Percentiles rank a stretch among this genome's conserved stretches.
Conservation (phyloP, 2,888 invertebrate genomes). For the Zygaena filipendulae region DNA sequence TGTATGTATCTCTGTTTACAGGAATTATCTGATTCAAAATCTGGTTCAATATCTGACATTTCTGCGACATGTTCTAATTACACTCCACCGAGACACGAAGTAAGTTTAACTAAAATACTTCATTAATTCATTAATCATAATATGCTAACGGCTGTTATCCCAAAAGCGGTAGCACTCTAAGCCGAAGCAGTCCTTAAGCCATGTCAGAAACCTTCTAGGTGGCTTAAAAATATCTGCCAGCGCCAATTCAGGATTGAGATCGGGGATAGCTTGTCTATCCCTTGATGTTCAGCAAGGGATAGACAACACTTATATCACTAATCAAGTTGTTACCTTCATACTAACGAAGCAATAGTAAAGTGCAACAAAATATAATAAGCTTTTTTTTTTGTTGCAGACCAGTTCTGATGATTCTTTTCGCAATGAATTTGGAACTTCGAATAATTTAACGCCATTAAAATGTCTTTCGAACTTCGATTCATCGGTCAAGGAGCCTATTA, state of each 20-base stretch:
- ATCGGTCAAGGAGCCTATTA: constrained; percentile 16
- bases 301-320: constrained; percentile 16
- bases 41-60: constrained; percentile 12
- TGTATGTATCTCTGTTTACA: constrained; percentile 15
- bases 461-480: constrained; percentile 15
- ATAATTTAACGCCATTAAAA: constrained; percentile 15
- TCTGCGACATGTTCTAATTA: constrained; percentile 14
- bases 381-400: constrained; percentile 16
- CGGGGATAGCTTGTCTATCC: constrained; percentile 14
- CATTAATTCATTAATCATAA: constrained; percentile 12
- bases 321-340: constrained; percentile 16
- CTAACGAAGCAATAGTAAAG: constrained; percentile 16
- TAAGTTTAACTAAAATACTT: constrained; percentile 14
- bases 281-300: constrained; percentile 15
- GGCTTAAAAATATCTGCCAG: constrained; percentile 14
- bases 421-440: constrained; percentile 17
- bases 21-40: constrained; percentile 8
- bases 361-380: constrained; percentile 14
- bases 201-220: constrained; percentile 14
- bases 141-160: constrained; percentile 9
- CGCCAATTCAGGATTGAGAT: constrained; percentile 15
- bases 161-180: constrained; percentile 14
- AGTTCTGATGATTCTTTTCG: constrained; percentile 17
- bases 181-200: constrained; percentile 6
- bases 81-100: constrained; percentile 14